These are phyloP conservation scores for Nerophis lumbriciformis DNA, from an alignment of 2,113 vertebrate genomes.

Conservation along the genomic window DNA sequence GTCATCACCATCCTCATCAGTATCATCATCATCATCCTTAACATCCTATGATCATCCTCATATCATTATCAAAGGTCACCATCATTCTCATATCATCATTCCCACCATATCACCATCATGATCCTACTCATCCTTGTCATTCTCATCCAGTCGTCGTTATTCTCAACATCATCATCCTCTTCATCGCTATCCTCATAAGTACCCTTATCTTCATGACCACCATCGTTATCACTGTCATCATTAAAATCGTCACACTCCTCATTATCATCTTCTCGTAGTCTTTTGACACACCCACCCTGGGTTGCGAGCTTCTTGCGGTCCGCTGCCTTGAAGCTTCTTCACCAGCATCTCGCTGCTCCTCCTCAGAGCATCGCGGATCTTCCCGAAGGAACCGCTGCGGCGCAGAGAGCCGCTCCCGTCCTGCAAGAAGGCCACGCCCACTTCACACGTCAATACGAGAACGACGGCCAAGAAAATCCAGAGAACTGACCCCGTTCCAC, in stretches of 20 bases:
- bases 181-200: too few species aligned
- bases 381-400: conserved; percentile 83
- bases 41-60: too few species aligned
- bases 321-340: conserved; percentile 83
- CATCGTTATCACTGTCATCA: too few species aligned
- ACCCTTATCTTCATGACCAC: neutral
- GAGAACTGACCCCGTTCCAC: conserved; percentile 79
- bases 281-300: conserved; percentile 69
- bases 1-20: too few species aligned
- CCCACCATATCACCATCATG: too few species aligned
- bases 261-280: neutral
- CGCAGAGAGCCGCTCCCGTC: conserved; percentile 79
- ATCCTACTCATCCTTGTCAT: too few species aligned
- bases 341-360: conserved; percentile 90
- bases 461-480: neutral
- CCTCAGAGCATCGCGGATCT: conserved; percentile 81
- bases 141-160: too few species aligned
- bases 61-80: too few species aligned
- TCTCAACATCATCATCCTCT: too few species aligned
- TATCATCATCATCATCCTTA: too few species aligned
- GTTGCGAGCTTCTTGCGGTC: conserved; percentile 80
- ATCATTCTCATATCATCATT: too few species aligned
- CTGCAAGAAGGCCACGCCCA: conserved; percentile 48
- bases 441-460: neutral
- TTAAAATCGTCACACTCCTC: too few species aligned